Evolutionary conservation across 2,113 vertebrate species (phyloP).

Genomic region (Poecile atricapillus): DNA sequence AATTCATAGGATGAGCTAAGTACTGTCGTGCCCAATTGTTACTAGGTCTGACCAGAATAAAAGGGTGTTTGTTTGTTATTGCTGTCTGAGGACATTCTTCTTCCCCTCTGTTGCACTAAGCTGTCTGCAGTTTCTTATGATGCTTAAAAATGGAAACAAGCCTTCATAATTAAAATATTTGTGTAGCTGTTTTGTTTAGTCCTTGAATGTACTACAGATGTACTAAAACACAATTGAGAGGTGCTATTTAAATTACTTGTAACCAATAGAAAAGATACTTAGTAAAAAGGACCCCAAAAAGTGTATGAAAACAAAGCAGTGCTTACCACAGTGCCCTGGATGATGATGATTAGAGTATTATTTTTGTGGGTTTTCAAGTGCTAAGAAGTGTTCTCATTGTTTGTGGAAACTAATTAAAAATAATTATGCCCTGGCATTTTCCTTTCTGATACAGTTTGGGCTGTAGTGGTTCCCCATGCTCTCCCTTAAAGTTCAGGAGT

Average conservation of each 20-base stretch:
- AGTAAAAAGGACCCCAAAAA: neutral
- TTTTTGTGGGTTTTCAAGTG: neutral
- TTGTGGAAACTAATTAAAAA: conserved; percentile 54
- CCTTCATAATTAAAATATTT: neutral
- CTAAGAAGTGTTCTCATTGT: conserved; percentile 37
- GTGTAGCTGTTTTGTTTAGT: neutral
- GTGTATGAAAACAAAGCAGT: neutral
- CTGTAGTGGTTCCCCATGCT: neutral
- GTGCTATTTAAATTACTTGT: neutral
- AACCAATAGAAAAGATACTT: neutral
- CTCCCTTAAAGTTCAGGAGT: neutral
- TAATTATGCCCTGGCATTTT: conserved; percentile 42
- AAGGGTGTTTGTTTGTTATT: conserved; percentile 45
- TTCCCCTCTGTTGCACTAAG: conserved; percentile 24
- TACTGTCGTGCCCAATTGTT: neutral
- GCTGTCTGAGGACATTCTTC: conserved; percentile 36
- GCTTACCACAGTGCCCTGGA: neutral
- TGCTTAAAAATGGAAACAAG: conserved; percentile 22
- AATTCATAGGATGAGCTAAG: conserved; percentile 18
- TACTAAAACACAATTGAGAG: neutral
- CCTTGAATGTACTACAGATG: neutral
- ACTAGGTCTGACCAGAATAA: conserved; percentile 33
- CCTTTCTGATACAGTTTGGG: neutral
- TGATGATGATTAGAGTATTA: neutral
- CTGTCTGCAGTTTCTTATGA: neutral